Conservation (phyloP, 2,888 invertebrate species). For the Rotaria socialis region DNA sequence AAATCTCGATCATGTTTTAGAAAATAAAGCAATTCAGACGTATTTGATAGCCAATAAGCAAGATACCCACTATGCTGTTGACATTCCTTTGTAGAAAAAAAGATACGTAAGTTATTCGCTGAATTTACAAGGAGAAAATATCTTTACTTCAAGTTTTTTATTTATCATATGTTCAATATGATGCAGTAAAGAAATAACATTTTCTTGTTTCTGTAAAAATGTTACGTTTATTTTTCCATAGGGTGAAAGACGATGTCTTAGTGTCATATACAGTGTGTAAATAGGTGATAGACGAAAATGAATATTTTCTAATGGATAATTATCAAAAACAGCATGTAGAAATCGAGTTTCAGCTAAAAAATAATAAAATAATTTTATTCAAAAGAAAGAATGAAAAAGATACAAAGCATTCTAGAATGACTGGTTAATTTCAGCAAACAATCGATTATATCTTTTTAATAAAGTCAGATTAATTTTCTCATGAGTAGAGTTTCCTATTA, state of each 20-base stretch:
- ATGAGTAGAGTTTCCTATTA: too few species aligned
- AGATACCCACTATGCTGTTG: slow-evolving; percentile 48
- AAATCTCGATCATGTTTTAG: slow-evolving; percentile 88
- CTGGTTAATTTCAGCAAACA: too few species aligned
- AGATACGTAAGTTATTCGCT: background rate
- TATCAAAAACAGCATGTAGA: background rate
- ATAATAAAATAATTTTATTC: too few species aligned
- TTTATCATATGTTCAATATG: slow-evolving; percentile 84
- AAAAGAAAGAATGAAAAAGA: too few species aligned
- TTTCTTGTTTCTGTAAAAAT: slow-evolving; percentile 75
- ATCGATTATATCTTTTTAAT: too few species aligned
- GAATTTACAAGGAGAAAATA: background rate
- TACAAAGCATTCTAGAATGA: too few species aligned
- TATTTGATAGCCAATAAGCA: slow-evolving; percentile 84
- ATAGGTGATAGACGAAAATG: slow-evolving; percentile 88
- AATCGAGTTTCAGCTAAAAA: slow-evolving; percentile 14
- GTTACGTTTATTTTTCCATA: slow-evolving; percentile 74
- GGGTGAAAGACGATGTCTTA: slow-evolving; percentile 84
- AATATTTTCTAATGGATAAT: background rate
- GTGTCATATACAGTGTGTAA: slow-evolving; percentile 88
- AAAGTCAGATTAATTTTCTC: too few species aligned
- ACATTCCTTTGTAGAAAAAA: background rate
- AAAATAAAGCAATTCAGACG: slow-evolving; percentile 89
- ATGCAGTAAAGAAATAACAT: slow-evolving; percentile 80
- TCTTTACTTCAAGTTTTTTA: slow-evolving; percentile 71